Base-by-base conservation (phyloP, 2,888 invertebrate genomes). In the Panzeria rudis region DNA sequence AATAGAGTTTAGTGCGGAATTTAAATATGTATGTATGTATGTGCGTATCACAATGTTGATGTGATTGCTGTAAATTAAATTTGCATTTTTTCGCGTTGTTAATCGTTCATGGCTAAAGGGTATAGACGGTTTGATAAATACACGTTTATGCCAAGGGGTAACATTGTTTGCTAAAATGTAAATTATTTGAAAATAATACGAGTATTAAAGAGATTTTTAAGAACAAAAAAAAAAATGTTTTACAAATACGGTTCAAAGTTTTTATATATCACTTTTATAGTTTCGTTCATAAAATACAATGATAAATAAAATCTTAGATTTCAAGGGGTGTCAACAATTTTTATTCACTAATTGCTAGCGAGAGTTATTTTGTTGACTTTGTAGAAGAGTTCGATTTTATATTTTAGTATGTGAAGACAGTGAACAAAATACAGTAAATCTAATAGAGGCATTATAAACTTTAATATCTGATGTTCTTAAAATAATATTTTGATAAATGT, bases 31-130 rank as follows among this genome's bases (percentile, higher is more conserved):
- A 29, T 29, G 29, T 5, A 29, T 29, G 29, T 4, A 5, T 29
- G 29, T 29, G 29, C 5, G 15, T 50, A 9, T 35, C 13, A 56
- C 64, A 64, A 78, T 71, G 50, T 64, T 50, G 73, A 73, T 68
- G 69, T 64, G 47, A 78, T 61, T n/a, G 41, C 9, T 64, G 73
- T 71, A 69, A 82, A 73, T 78, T 56, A 68, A 81, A 81, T 84
- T 80, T 79, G n/a, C 56, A 79, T 79, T 72, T 66, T 50, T 64
- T 69, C 7, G 50, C 35, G 25, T 29, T 35, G 9, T 44, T 47
- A 68, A 66, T 15, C 59, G 23, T 71, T 66, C 52, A 68, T 25
- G 50, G 41, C 78, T 52, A 25, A 75, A 80, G 59, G 75, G 17
- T 76, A 41, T 54, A 84, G 80, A 76, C 71, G 59, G 11, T 66